A percentile compares a stretch with the other conserved stretches of the same genome.
phyloP scores from a whole-genome alignment of 1,140 invertebrate species.

The Stratiolaelaps scimitus region DNA sequence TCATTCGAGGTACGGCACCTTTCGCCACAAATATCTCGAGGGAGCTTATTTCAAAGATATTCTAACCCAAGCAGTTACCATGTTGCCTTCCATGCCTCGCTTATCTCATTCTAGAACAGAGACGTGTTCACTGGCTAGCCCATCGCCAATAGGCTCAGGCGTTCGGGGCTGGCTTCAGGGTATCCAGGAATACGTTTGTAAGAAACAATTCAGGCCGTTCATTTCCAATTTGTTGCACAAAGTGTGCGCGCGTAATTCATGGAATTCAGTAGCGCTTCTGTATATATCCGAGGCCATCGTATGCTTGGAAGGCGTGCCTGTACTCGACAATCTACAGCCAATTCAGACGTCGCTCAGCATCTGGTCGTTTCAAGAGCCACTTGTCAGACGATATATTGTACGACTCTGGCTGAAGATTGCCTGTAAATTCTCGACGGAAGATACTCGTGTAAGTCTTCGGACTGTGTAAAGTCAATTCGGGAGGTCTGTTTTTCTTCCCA shows the following conservation, averaged over 20 bases:
- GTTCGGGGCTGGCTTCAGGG: not conserved
- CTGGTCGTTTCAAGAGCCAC: not conserved
- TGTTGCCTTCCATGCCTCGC: no score
- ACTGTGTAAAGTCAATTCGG: no score
- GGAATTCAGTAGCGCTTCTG: conserved; percentile 16
- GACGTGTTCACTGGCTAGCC: not conserved
- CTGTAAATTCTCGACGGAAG: not conserved
- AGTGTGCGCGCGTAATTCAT: not conserved
- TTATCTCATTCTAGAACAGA: not conserved
- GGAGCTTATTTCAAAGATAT: no score
- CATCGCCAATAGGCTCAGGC: not conserved
- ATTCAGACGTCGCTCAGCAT: not conserved
- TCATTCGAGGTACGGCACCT: no score
- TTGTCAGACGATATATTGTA: not conserved
- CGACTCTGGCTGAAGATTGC: not conserved
- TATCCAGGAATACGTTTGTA: not conserved
- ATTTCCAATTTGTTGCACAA: not conserved
- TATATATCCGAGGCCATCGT: not conserved
- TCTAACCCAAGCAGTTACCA: no score
- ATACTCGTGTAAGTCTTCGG: no score
- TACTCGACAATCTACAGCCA: not conserved
- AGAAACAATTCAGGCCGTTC: not conserved
- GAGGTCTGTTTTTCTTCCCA: no score
- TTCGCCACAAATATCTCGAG: no score
- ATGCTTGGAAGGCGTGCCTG: not conserved